Conservation (phyloP, 2,113 vertebrate genomes). For the Corydoras sp. region DNA sequence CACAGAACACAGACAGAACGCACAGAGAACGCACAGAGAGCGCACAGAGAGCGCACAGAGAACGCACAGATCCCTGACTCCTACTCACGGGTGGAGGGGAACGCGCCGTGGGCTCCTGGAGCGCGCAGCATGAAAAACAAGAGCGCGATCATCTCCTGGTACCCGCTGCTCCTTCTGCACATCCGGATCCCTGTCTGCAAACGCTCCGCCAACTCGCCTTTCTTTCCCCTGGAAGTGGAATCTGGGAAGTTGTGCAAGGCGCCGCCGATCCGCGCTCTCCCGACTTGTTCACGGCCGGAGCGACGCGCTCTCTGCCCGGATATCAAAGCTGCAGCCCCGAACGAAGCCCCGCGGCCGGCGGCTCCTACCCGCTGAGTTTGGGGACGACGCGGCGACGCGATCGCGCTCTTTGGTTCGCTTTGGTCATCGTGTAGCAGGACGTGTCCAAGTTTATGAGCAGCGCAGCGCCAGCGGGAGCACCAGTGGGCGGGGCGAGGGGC, state of each 20-base stretch:
- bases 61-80: not conserved
- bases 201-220: no score
- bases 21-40: not conserved
- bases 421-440: conserved; percentile 63
- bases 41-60: not conserved
- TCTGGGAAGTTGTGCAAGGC: not conserved
- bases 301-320: not conserved
- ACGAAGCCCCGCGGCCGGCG: not conserved
- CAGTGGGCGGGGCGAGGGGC: conserved; percentile 13
- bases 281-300: not conserved
- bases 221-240: not conserved
- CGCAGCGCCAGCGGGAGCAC: conserved; percentile 10
- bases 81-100: conserved; percentile 71
- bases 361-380: conserved; percentile 12
- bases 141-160: conserved; percentile 48
- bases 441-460: conserved; percentile 76
- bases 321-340: not conserved
- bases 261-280: not conserved
- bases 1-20: not conserved
- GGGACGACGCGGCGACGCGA: conserved; percentile 21
- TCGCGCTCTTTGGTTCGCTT: conserved; percentile 51
- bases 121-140: conserved; percentile 57
- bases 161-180: conserved; percentile 23
- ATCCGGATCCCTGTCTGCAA: not conserved
- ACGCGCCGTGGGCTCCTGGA: conserved; percentile 61